A percentile compares a stretch with the other conserved stretches of the same genome.
These are phyloP conservation scores for Fragum sueziense DNA, from an alignment of 2,888 invertebrate species.

Conservation along the genomic window DNA sequence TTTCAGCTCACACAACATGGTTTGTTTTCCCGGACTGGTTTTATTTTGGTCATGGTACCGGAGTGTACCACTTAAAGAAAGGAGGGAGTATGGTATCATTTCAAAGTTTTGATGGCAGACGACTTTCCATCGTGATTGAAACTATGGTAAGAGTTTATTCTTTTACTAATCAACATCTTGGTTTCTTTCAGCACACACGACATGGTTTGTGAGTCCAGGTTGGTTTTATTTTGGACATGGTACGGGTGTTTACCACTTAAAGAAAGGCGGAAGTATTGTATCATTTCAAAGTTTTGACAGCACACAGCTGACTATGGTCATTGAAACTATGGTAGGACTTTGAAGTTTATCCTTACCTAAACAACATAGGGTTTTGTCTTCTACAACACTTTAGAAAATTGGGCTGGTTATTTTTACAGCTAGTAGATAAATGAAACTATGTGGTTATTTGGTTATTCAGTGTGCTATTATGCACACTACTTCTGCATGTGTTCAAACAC, in stretches of 20 bases:
- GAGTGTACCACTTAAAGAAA: slow-evolving; percentile 75
- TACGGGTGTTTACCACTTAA: slow-evolving; percentile 76
- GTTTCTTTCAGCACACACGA: slow-evolving; percentile 79
- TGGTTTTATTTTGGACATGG: slow-evolving; percentile 80
- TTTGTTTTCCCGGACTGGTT: slow-evolving; percentile 80
- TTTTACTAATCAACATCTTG: too few species aligned
- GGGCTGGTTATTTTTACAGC: too few species aligned
- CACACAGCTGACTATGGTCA: slow-evolving; percentile 80
- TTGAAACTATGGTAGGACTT: slow-evolving; percentile 81
- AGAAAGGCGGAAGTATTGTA: slow-evolving; percentile 81
- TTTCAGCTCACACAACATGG: slow-evolving; percentile 81
- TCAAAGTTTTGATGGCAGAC: slow-evolving; percentile 73
- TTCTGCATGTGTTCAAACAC: too few species aligned
- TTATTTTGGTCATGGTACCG: slow-evolving; percentile 77
- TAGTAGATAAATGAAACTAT: too few species aligned
- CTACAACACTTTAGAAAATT: too few species aligned
- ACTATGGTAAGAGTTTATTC: slow-evolving; percentile 79
- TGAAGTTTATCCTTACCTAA: too few species aligned
- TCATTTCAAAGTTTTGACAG: slow-evolving; percentile 76
- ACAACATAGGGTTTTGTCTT: too few species aligned
- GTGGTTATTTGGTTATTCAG: too few species aligned
- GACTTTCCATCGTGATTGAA: slow-evolving; percentile 82
- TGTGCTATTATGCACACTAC: too few species aligned
- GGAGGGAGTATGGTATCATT: slow-evolving; percentile 82
- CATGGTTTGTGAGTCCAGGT: slow-evolving; percentile 80